phyloP scores from a whole-genome alignment of 2,797 vertebrate species.

The Typhlichthys subterraneus region DNA sequence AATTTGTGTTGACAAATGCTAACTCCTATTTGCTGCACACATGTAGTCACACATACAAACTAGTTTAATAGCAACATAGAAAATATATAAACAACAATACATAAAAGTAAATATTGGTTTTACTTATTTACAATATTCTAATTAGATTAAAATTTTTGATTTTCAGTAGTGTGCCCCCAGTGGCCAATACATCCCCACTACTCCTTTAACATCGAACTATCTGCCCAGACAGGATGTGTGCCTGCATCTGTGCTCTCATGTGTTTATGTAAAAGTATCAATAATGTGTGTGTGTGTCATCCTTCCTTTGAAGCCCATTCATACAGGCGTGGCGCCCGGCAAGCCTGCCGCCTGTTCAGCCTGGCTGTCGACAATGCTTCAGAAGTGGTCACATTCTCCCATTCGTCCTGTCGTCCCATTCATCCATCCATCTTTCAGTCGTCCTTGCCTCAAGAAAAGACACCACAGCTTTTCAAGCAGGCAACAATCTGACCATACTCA shows the following conservation, averaged over 20 bases:
- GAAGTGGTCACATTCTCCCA: conserved; percentile 80
- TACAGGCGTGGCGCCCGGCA: conserved; percentile 72
- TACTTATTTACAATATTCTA: no score
- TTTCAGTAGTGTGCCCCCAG: no score
- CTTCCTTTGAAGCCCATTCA: conserved; percentile 78
- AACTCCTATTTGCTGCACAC: no score
- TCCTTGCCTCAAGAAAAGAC: conserved; percentile 63
- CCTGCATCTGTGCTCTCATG: not conserved
- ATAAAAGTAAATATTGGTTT: no score
- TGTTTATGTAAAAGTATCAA: not conserved
- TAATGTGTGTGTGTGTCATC: conserved; percentile 64
- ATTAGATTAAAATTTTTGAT: no score
- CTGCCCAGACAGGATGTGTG: not conserved
- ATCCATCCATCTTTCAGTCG: conserved; percentile 55
- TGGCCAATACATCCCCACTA: no score
- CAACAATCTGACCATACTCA: conserved; percentile 45
- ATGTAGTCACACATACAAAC: no score
- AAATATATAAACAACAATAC: no score
- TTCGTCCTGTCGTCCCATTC: conserved; percentile 67
- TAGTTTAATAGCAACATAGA: no score
- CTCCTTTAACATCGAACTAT: no score
- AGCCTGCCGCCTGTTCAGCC: conserved; percentile 74
- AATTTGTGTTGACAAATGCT: no score
- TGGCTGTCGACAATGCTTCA: conserved; percentile 81
- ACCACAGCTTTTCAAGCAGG: conserved; percentile 55